Percentiles rank a stretch among this genome's conserved stretches.
These are phyloP conservation scores for Druon quercuslanigerum DNA, from an alignment of 1,140 invertebrate species.

Conservation along the genomic window DNA sequence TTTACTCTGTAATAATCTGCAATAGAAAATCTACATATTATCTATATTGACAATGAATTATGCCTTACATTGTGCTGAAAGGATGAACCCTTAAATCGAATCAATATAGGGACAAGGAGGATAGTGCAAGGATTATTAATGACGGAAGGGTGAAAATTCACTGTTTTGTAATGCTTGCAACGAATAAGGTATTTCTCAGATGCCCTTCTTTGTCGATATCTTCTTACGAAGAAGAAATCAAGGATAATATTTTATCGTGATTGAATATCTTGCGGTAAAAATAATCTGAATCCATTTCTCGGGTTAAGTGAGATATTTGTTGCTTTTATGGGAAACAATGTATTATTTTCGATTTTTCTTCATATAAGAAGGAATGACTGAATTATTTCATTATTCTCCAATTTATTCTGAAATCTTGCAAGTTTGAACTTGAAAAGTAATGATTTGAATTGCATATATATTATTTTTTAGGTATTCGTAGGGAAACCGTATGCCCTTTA, in stretches of 20 bases:
- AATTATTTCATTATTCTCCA: too few relatives aligned
- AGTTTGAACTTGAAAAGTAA: too few relatives aligned
- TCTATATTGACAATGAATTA: neutral
- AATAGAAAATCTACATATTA: too few relatives aligned
- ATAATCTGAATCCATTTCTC: neutral
- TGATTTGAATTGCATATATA: too few relatives aligned
- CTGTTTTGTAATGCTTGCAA: neutral
- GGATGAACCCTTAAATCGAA: neutral
- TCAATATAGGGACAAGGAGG: neutral
- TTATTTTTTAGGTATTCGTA: too few relatives aligned
- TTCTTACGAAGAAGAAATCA: neutral
- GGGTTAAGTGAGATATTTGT: slow-evolving; percentile 1
- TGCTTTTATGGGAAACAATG: neutral
- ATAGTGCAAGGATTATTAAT: neutral
- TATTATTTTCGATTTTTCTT: neutral
- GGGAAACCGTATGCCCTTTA: too few relatives aligned
- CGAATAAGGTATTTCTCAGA: neutral
- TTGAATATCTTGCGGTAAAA: neutral
- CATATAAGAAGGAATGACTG: neutral
- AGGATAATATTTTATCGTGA: neutral
- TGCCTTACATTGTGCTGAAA: neutral
- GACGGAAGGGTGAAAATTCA: neutral
- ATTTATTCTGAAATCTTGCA: too few relatives aligned
- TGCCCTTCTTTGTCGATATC: neutral
- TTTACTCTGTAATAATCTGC: too few relatives aligned